phyloP scores from a whole-genome alignment of 2,888 invertebrate genomes.

The Omphaloscelis lunosa region DNA sequence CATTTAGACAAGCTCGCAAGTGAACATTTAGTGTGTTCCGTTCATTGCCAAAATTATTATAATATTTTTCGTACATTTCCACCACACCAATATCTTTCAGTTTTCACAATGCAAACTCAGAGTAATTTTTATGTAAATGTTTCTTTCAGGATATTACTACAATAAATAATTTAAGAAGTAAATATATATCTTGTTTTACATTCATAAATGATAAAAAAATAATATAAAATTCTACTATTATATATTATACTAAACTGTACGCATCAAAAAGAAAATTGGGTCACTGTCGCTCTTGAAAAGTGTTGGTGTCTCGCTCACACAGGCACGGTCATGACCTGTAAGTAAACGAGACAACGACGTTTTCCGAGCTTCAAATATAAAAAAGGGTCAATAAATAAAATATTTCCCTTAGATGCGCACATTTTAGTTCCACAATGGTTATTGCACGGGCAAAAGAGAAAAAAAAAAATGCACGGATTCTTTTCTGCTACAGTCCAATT shows the following conservation, averaged over 20 bases:
- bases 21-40: conserved; percentile 10
- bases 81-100: conserved; percentile 1
- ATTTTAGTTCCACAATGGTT: conserved; percentile 1
- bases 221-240: background rate
- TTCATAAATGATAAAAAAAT: background rate
- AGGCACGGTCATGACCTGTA: background rate
- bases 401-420: background rate
- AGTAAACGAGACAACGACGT: background rate
- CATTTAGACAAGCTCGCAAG: conserved; percentile 18
- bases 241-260: background rate
- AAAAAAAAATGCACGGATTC: background rate
- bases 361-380: background rate
- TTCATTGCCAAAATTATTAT: conserved; percentile 12
- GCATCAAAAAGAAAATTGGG: conserved; percentile 3
- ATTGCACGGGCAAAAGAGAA: background rate
- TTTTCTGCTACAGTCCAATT: conserved; percentile 1
- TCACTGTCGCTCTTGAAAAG: background rate
- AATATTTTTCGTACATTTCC: conserved; percentile 5
- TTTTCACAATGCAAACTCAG: conserved; percentile 22
- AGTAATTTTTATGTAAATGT: conserved; percentile 3
- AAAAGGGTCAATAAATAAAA: conserved; percentile 29
- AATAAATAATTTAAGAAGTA: conserved; percentile 7
- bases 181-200: background rate
- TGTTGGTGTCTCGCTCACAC: background rate
- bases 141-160: conserved; percentile 2